A percentile compares a stretch with the other conserved stretches of the same genome.
Evolutionary conservation across 2,113 vertebrate species (phyloP).

Genomic region (Colaptes auratus): DNA sequence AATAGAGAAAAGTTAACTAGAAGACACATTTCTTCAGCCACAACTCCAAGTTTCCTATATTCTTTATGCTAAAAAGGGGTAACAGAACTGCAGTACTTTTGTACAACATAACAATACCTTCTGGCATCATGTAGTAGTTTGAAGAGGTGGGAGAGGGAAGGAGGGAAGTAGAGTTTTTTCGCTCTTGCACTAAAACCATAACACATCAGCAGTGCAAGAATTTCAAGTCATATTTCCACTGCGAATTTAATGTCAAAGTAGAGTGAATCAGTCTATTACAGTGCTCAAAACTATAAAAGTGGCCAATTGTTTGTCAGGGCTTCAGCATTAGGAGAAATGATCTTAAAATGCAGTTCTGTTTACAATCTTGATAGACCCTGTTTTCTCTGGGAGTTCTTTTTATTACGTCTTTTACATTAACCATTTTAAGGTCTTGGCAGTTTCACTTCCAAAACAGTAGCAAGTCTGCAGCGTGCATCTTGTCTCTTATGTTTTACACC

Average conservation of each 20-base stretch:
- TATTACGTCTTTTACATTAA: neutral
- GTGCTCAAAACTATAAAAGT: neutral
- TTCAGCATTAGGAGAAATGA: neutral
- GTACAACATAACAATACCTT: neutral
- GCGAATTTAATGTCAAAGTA: neutral
- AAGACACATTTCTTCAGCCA: neutral
- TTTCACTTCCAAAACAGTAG: neutral
- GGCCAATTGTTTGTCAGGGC: neutral
- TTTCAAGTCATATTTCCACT: neutral
- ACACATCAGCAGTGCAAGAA: neutral
- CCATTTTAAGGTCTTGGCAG: neutral
- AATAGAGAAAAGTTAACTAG: neutral
- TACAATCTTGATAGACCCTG: neutral
- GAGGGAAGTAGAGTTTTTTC: no score
- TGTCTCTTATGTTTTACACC: neutral
- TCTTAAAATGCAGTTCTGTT: neutral
- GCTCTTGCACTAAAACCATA: no score
- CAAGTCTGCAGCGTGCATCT: accelerated
- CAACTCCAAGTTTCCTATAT: neutral
- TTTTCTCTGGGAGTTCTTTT: neutral
- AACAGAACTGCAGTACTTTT: neutral
- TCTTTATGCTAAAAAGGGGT: neutral
- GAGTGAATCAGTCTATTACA: neutral
- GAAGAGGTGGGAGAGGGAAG: no score
- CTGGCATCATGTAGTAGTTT: neutral